These are phyloP conservation scores for Quadroppia sp. DNA, from an alignment of 2,888 invertebrate genomes.

Conservation along the genomic window DNA sequence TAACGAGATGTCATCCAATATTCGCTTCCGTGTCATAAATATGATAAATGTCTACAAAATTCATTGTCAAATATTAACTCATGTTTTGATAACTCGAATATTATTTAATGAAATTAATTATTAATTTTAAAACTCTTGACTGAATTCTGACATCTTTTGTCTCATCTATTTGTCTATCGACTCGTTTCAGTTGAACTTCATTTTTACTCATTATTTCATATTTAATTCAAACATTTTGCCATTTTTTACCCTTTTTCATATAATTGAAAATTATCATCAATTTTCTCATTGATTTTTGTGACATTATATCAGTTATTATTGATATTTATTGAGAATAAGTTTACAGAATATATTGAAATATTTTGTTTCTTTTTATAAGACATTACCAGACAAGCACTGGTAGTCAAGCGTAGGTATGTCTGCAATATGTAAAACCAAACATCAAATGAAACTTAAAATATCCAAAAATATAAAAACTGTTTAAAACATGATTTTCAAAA, in stretches of 20 bases:
- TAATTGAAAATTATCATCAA: too few species aligned
- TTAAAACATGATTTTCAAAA: too few species aligned
- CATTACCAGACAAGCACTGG: neutral
- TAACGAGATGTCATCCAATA: neutral
- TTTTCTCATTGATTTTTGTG: too few species aligned
- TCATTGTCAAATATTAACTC: slow-evolving; percentile 6
- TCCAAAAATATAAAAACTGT: too few species aligned
- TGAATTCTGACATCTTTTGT: neutral
- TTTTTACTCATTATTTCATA: neutral
- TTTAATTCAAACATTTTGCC: neutral
- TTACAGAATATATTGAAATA: too few species aligned
- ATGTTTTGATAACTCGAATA: slow-evolving; percentile 12
- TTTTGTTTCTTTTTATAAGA: too few species aligned
- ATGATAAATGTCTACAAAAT: neutral
- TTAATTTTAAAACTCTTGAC: slow-evolving; percentile 24
- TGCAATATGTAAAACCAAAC: too few species aligned
- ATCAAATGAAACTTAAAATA: too few species aligned
- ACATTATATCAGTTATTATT: too few species aligned
- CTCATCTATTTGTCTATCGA: neutral
- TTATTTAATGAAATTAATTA: neutral
- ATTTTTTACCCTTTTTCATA: neutral
- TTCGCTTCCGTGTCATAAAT: slow-evolving; percentile 10
- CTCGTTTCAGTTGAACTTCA: slow-evolving; percentile 3
- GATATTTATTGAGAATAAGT: too few species aligned
- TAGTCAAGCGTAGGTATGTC: neutral